Evolutionary conservation across 2,888 invertebrate species (phyloP).

Genomic region (Lomographa bimaculata): DNA sequence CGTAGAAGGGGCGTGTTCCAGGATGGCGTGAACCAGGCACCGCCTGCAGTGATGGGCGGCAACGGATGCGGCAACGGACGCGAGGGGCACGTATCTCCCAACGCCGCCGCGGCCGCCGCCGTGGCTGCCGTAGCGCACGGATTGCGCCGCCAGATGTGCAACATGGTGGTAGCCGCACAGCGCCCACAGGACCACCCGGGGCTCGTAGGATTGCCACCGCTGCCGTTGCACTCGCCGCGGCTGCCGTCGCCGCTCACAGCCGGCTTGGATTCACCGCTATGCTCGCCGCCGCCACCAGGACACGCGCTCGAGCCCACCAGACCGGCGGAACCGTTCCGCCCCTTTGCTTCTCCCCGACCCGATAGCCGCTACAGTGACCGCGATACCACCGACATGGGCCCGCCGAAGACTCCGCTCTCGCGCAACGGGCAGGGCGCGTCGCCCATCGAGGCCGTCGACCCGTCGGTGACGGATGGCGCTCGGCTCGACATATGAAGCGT

Average conservation of each 20-base stretch:
- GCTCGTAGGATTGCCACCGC: slow-evolving; percentile 74
- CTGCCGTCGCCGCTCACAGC: slow-evolving; percentile 81
- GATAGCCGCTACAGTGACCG: slow-evolving; percentile 87
- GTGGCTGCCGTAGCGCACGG: slow-evolving; percentile 94
- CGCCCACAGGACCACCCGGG: slow-evolving; percentile 71
- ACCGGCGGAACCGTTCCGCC: slow-evolving; percentile 80
- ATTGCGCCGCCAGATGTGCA: slow-evolving; percentile 93
- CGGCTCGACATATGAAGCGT: slow-evolving; percentile 82
- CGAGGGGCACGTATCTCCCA: slow-evolving; percentile 80
- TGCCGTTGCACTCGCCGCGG: slow-evolving; percentile 70
- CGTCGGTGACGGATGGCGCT: slow-evolving; percentile 77
- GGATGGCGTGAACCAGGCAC: slow-evolving; percentile 82
- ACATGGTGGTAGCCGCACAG: slow-evolving; percentile 87
- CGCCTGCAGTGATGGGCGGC: slow-evolving; percentile 80
- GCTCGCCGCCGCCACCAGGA: slow-evolving; percentile 86
- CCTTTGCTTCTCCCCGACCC: slow-evolving; percentile 82
- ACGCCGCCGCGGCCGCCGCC: slow-evolving; percentile 91
- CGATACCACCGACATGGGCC: slow-evolving; percentile 79
- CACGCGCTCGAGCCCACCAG: slow-evolving; percentile 86
- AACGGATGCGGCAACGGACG: slow-evolving; percentile 82
- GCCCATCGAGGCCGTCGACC: slow-evolving; percentile 86
- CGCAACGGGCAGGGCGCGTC: slow-evolving; percentile 75
- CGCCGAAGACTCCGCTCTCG: slow-evolving; percentile 65
- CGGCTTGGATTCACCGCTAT: slow-evolving; percentile 85
- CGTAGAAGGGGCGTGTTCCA: slow-evolving; percentile 67